Conservation (phyloP, 2,797 vertebrate genomes). For the Diplodus sargus region DNA sequence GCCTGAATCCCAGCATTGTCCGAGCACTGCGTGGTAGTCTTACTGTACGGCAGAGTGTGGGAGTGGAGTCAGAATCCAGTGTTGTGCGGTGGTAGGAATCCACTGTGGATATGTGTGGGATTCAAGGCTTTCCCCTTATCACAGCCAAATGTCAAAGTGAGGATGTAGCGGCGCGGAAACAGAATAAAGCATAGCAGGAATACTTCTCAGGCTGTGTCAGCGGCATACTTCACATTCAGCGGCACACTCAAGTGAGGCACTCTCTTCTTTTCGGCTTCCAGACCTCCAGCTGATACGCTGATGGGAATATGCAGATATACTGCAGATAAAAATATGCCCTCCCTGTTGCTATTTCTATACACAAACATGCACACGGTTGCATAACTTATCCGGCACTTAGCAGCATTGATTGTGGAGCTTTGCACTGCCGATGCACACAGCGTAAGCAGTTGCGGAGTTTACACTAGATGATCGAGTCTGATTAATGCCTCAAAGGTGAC, state of each 20-base stretch:
- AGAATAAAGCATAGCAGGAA: constrained; percentile 83
- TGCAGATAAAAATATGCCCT: constrained; percentile 16
- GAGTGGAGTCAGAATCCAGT: constrained; percentile 82
- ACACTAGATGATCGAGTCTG: constrained; percentile 18
- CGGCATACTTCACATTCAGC: constrained; percentile 74
- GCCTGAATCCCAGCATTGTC: constrained; percentile 81
- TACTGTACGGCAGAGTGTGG: constrained; percentile 74
- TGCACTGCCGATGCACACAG: neutral
- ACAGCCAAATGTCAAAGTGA: constrained; percentile 86
- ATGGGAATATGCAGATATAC: constrained; percentile 27
- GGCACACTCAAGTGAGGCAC: constrained; percentile 56
- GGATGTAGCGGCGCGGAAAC: constrained; percentile 82
- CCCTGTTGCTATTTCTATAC: constrained; percentile 21
- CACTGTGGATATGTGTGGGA: constrained; percentile 82
- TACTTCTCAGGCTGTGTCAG: constrained; percentile 81
- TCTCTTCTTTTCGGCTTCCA: constrained; percentile 48
- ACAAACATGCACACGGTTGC: constrained; percentile 11
- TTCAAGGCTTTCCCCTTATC: constrained; percentile 87
- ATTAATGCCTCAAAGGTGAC: constrained; percentile 38
- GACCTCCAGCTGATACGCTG: constrained; percentile 68
- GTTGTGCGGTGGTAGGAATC: constrained; percentile 81
- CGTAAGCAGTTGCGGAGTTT: constrained; percentile 21
- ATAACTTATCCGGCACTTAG: neutral
- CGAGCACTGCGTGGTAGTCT: constrained; percentile 42
- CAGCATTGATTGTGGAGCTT: neutral